These are phyloP conservation scores for Sipha maydis DNA, from an alignment of 2,888 invertebrate genomes.

Conservation along the genomic window DNA sequence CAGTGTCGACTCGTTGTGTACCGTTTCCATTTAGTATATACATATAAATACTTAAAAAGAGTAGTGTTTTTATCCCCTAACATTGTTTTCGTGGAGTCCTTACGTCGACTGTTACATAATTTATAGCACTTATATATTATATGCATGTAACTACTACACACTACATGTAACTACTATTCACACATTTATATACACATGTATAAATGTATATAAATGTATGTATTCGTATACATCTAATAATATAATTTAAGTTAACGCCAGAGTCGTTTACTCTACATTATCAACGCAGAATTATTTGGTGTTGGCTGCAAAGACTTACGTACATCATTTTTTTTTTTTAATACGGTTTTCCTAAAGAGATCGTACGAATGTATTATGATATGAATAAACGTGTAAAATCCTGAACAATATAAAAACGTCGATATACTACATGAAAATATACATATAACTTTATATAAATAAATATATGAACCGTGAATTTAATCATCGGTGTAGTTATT, in stretches of 20 bases:
- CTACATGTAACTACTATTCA: too few species aligned
- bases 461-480: neutral
- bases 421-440: neutral
- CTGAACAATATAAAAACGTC: neutral
- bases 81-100: conserved; percentile 21
- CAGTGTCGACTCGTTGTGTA: conserved; percentile 6
- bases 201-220: neutral
- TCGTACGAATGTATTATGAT: neutral
- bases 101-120: conserved; percentile 37
- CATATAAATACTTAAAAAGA: neutral
- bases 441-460: neutral
- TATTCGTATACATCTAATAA: conserved; percentile 16
- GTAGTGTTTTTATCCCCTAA: conserved; percentile 28
- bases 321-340: neutral
- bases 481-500: neutral
- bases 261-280: conserved; percentile 43
- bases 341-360: conserved; percentile 6
- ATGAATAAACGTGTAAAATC: neutral
- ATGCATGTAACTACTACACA: too few species aligned
- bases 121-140: conserved; percentile 12
- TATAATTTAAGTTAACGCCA: conserved; percentile 43
- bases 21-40: neutral
- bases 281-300: conserved; percentile 26
- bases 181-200: neutral
- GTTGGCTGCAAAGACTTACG: neutral